phyloP scores from a whole-genome alignment of 2,113 vertebrate genomes.

The Physeter macrocephalus region DNA sequence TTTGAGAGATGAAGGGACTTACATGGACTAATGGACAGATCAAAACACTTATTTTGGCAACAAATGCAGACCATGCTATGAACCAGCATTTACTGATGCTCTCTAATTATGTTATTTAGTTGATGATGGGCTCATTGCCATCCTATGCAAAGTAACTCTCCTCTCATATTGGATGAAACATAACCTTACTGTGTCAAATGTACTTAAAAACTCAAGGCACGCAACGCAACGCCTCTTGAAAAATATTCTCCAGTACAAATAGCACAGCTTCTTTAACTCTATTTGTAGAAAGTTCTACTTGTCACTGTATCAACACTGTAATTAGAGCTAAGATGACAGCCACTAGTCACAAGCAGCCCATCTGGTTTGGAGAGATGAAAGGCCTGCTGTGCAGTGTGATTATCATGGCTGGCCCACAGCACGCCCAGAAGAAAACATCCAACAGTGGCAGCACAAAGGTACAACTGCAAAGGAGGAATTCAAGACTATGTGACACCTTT shows the following conservation, averaged over 20 bases:
- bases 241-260: neutral
- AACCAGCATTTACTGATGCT: constrained; percentile 50
- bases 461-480: constrained; percentile 18
- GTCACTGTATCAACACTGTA: constrained; percentile 72
- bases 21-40: constrained; percentile 40
- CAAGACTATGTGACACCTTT: neutral
- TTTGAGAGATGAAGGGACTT: constrained; percentile 17
- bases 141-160: constrained; percentile 39
- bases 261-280: constrained; percentile 62
- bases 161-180: neutral
- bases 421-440: constrained; percentile 60
- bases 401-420: constrained; percentile 43
- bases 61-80: constrained; percentile 52
- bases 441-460: constrained; percentile 49
- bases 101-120: constrained; percentile 66
- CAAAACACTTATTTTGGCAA: constrained; percentile 67
- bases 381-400: constrained; percentile 62
- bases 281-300: constrained; percentile 67
- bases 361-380: constrained; percentile 66
- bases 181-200: neutral
- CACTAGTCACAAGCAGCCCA: constrained; percentile 65
- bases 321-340: constrained; percentile 71
- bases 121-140: constrained; percentile 57
- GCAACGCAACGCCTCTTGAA: neutral
- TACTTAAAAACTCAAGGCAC: constrained; percentile 15